Conservation (phyloP, 2,888 invertebrate species). For the Piscicola geometra region DNA sequence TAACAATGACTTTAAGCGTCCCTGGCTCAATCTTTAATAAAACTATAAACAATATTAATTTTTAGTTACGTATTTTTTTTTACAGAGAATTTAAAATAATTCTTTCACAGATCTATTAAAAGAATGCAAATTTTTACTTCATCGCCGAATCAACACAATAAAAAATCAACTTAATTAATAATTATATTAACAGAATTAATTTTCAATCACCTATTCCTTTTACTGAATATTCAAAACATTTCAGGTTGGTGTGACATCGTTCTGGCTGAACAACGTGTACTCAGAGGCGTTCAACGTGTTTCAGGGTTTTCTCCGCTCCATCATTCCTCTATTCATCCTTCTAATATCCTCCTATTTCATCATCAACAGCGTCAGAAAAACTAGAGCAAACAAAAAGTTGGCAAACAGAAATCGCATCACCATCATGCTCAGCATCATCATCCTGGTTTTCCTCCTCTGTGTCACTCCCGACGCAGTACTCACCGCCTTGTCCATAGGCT, state of each 20-base stretch:
- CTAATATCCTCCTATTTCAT: slow-evolving; percentile 45
- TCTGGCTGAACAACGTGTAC: slow-evolving; percentile 43
- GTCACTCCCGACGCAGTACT: slow-evolving; percentile 54
- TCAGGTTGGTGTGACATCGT: slow-evolving; percentile 40
- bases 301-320: slow-evolving; percentile 45
- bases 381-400: slow-evolving; percentile 42
- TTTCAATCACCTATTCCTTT: too few relatives aligned
- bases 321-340: slow-evolving; percentile 45
- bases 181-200: too few relatives aligned
- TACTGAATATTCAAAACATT: too few relatives aligned
- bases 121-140: too few relatives aligned
- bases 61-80: too few relatives aligned
- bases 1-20: too few relatives aligned
- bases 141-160: too few relatives aligned
- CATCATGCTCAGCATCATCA: slow-evolving; percentile 52
- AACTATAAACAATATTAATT: too few relatives aligned
- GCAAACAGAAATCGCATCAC: slow-evolving; percentile 53
- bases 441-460: slow-evolving; percentile 53
- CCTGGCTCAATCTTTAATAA: too few relatives aligned
- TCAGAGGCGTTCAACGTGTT: slow-evolving; percentile 43
- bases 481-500: slow-evolving; percentile 53
- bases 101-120: too few relatives aligned
- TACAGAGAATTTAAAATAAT: too few relatives aligned
- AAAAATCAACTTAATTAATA: too few relatives aligned
- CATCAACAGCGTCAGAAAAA: slow-evolving; percentile 45